Evolutionary conservation across 2,888 invertebrate genomes (phyloP).

Genomic region (Uropetala carovei): DNA sequence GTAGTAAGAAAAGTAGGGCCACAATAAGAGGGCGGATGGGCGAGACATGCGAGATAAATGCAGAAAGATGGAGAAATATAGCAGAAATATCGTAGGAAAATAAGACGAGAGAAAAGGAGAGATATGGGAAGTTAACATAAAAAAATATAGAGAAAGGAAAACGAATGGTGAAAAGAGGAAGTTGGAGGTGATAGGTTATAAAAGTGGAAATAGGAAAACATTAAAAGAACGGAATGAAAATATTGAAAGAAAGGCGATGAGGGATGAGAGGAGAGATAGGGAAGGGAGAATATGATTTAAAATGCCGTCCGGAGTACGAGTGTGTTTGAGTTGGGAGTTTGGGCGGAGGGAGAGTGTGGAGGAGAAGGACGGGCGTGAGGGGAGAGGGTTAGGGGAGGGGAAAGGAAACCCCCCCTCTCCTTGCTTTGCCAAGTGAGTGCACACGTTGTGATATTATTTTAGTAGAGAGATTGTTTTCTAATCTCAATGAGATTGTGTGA

Average conservation of each 20-base stretch:
- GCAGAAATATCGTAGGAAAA: not conserved
- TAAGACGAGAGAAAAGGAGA: not conserved
- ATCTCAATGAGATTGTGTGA: constrained; percentile 64
- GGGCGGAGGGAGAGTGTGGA: constrained; percentile 28
- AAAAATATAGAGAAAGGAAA: no score
- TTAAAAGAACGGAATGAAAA: not conserved
- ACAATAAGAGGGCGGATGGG: not conserved
- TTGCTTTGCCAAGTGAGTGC: constrained; percentile 64
- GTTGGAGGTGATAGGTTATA: no score
- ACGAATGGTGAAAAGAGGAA: no score
- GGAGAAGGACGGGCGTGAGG: not conserved
- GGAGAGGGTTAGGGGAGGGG: constrained; percentile 23
- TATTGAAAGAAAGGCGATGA: not conserved
- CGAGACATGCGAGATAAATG: not conserved
- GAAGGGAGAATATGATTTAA: constrained; percentile 30
- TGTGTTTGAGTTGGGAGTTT: constrained; percentile 44
- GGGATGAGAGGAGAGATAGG: not conserved
- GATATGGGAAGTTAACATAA: not conserved
- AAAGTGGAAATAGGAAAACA: not conserved
- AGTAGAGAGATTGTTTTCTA: constrained; percentile 65
- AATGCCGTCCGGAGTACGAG: constrained; percentile 63
- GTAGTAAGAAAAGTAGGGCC: not conserved
- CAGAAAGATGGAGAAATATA: not conserved
- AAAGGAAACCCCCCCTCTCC: constrained; percentile 33
- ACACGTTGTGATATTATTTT: constrained; percentile 66